Base-by-base conservation (phyloP, 2,797 vertebrate genomes). In the Zenarchopterus dispar region DNA sequence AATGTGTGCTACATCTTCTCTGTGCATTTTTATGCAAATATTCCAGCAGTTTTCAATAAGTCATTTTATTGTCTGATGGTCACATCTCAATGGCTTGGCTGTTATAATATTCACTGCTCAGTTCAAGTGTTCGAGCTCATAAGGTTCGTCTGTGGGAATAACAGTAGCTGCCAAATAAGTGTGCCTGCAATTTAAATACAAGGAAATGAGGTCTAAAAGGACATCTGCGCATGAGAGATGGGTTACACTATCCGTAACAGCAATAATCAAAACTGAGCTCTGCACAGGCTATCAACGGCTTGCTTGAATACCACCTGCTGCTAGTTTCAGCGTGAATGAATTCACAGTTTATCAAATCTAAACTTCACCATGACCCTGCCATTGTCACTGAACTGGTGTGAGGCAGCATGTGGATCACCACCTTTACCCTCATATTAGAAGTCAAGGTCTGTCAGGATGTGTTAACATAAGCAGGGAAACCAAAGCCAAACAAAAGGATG, bases 211-310 rank as follows among this genome's bases (percentile, higher is more conserved):
- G 13, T 45, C 11, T 9, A 41, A 10, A 41, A 22, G 22, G 44
- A 43, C 17, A 15, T 21, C 17, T 45, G n/a, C 31, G 15, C 45
- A 28, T 33, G 9, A 17, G 43, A 65, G 8, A 60, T 50, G 21
- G 8, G 50, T 56, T 61, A 55, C 64, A 45, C 80, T 82, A 65
- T 66, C 65, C 67, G 50, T 73, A 69, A 77, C 49, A 46, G 62
- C 46, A 75, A 79, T 76, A 76, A 89, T 86, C 86, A 77, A 72
- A 85, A 62, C 9, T 5, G 22, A 66, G 56, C 67, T 64, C 44
- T 58, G 57, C 51, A 55, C 62, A 65, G 67, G 50, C 73, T 77
- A 85, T 86, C 33, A 19, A 83, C 83, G 75, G 62, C 24, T 71
- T 54, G 45, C 59, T 41, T 62, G 56, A 39, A 46, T 33, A 66